phyloP scores from a whole-genome alignment of 2,797 vertebrate species.

The Anguilla marmorata region DNA sequence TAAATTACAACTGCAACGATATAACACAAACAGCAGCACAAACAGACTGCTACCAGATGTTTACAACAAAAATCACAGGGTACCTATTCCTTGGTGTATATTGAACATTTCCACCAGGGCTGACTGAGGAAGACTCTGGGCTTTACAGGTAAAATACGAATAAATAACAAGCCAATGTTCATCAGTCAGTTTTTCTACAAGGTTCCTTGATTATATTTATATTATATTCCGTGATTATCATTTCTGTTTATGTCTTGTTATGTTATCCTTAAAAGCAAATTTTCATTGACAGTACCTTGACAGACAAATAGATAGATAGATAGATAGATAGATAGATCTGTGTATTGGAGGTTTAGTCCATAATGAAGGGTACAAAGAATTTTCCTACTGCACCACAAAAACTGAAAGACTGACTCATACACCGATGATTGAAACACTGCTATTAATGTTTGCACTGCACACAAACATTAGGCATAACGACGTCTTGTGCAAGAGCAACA shows the following conservation, averaged over 20 bases:
- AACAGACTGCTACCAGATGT: constrained; percentile 8
- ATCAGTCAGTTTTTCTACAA: no score
- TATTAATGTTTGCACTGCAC: neutral
- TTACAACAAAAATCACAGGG: neutral
- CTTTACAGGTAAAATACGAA: no score
- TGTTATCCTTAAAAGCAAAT: neutral
- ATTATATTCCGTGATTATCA: neutral
- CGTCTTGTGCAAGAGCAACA: neutral
- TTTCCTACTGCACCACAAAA: neutral
- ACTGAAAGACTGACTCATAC: neutral
- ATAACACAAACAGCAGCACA: no score
- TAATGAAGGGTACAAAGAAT: neutral
- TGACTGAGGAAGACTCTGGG: no score
- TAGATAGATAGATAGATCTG: neutral
- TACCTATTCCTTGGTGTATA: neutral
- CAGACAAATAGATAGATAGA: neutral
- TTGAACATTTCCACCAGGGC: no score
- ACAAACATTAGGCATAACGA: neutral
- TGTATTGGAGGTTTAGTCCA: neutral
- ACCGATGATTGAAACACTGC: neutral
- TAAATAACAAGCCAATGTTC: no score
- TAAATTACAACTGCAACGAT: no score
- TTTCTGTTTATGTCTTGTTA: neutral
- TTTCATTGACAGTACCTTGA: neutral
- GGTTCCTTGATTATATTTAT: no score